Evolutionary conservation across 2,888 invertebrate genomes (phyloP).

Genomic region (Leptura quadrifasciata): DNA sequence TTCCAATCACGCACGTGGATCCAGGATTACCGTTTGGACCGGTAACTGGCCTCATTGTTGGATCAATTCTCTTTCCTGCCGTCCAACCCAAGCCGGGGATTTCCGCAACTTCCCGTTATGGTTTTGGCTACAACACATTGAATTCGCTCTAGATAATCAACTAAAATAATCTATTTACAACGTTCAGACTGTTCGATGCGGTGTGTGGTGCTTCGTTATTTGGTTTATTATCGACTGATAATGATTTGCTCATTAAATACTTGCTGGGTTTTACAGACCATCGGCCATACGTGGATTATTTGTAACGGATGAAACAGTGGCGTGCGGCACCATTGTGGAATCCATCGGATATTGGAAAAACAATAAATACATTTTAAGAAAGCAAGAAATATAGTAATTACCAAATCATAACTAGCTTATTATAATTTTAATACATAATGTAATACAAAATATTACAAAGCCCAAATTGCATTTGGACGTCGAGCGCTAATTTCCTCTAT

Average conservation of each 20-base stretch:
- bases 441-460: too few relatives aligned
- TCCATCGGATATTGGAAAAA: too few relatives aligned
- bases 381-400: too few relatives aligned
- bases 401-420: too few relatives aligned
- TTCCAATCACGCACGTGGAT: conserved; percentile 67
- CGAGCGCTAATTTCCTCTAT: too few relatives aligned
- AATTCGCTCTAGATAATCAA: conserved; percentile 14
- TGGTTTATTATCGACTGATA: conserved; percentile 7
- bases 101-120: conserved; percentile 54
- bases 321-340: too few relatives aligned
- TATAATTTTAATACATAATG: too few relatives aligned
- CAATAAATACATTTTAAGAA: too few relatives aligned
- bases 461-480: too few relatives aligned
- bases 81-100: conserved; percentile 58
- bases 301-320: not conserved
- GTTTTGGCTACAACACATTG: conserved; percentile 19
- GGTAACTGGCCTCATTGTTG: conserved; percentile 59
- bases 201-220: not conserved
- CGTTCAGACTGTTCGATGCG: not conserved
- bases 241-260: conserved; percentile 2
- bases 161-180: conserved; percentile 13
- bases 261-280: not conserved
- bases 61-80: conserved; percentile 63
- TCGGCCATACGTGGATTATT: not conserved
- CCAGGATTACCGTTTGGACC: conserved; percentile 61